Conservation (phyloP, 2,797 vertebrate species). For the Coregonus ussuriensis region DNA sequence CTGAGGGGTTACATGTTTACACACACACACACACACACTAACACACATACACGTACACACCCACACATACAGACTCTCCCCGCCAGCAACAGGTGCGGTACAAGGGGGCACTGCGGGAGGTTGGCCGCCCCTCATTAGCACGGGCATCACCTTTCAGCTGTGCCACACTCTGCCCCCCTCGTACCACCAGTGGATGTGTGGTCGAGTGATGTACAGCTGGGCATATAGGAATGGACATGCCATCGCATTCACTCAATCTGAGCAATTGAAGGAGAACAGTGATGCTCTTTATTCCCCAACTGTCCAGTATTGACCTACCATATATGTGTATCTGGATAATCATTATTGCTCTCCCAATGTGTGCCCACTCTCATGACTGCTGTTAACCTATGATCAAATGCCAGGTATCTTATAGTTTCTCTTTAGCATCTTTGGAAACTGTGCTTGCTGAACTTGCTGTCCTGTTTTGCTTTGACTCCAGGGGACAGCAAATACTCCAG, state of each 20-base stretch:
- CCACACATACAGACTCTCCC: slow-evolving; percentile 8
- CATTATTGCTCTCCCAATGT: neutral
- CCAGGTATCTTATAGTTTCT: neutral
- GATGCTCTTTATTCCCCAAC: slow-evolving; percentile 30
- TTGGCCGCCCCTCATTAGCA: slow-evolving; percentile 55
- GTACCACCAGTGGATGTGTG: slow-evolving; percentile 48
- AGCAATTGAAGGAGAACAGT: slow-evolving; percentile 19
- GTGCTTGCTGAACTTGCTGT: neutral
- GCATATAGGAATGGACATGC: slow-evolving; percentile 42
- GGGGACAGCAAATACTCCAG: too few species aligned
- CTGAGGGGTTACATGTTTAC: slow-evolving; percentile 38
- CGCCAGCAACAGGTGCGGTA: slow-evolving; percentile 22
- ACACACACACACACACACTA: neutral
- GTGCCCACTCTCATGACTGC: neutral
- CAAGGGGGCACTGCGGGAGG: slow-evolving; percentile 54
- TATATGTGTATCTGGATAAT: too few species aligned
- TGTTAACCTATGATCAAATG: neutral
- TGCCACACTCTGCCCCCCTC: slow-evolving; percentile 25
- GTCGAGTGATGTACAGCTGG: slow-evolving; percentile 56
- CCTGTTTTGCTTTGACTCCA: neutral
- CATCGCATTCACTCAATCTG: slow-evolving; percentile 40
- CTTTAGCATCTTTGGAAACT: neutral
- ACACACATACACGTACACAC: slow-evolving; percentile 16
- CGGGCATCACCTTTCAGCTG: slow-evolving; percentile 55
- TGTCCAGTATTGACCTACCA: neutral